Evolutionary conservation across 2,888 invertebrate genomes (phyloP).

Genomic region (Phlogophora meticulosa): DNA sequence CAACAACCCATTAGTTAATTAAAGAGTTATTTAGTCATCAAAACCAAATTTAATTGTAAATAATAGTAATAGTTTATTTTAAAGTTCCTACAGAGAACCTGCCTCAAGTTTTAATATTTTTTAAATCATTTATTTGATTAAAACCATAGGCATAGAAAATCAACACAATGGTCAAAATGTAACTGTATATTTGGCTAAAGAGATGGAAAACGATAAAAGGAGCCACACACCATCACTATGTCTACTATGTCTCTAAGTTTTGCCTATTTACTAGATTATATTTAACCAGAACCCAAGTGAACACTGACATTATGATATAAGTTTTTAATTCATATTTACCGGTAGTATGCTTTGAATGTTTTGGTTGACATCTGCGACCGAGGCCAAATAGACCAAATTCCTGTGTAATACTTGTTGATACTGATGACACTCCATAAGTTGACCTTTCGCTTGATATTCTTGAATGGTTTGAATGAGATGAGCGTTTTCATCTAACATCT

Average conservation of each 20-base stretch:
- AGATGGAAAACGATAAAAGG: too few relatives aligned
- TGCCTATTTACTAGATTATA: not conserved
- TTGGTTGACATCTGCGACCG: slow-evolving; percentile 98
- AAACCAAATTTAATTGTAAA: too few relatives aligned
- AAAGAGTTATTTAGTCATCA: too few relatives aligned
- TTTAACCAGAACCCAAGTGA: not conserved
- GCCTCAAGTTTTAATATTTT: too few relatives aligned
- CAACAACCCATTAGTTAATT: too few relatives aligned
- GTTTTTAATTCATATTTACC: slow-evolving; percentile 90
- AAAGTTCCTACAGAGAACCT: too few relatives aligned
- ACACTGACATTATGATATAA: not conserved
- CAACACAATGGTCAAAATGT: not conserved
- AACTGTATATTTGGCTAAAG: too few relatives aligned
- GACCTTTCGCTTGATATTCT: slow-evolving; percentile 98
- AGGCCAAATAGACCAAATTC: slow-evolving; percentile 98
- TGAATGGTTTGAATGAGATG: slow-evolving; percentile 99
- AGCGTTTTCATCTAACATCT: slow-evolving; percentile 99
- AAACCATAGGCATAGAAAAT: too few relatives aligned
- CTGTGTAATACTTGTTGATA: slow-evolving; percentile 98
- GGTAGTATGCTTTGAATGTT: slow-evolving; percentile 97
- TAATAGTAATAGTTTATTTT: too few relatives aligned
- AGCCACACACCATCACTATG: too few relatives aligned
- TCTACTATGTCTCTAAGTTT: not conserved
- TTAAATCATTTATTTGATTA: too few relatives aligned
- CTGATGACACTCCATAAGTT: slow-evolving; percentile 97